Evolutionary conservation across 2,888 invertebrate genomes (phyloP).

Genomic region (Hirtodrosophila confusa): DNA sequence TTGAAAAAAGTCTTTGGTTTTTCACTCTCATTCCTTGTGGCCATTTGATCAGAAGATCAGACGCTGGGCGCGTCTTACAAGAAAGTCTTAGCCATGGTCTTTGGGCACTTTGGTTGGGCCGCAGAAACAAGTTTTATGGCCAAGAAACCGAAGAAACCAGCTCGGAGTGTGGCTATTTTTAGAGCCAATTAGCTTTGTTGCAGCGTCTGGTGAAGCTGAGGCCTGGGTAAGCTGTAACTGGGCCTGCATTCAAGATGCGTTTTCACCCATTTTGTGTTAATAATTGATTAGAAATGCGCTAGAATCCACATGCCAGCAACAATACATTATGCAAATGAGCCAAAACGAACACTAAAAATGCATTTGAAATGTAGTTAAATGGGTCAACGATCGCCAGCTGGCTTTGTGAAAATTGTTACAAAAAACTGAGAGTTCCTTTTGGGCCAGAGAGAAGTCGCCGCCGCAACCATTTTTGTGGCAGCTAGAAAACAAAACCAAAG

Average conservation of each 20-base stretch:
- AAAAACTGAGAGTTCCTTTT: slow-evolving; percentile 8
- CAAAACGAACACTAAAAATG: slow-evolving; percentile 13
- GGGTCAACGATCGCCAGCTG: slow-evolving; percentile 47
- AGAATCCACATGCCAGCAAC: slow-evolving; percentile 1
- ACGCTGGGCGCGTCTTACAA: slow-evolving; percentile 19
- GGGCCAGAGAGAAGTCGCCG: too few species aligned
- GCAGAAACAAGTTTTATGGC: slow-evolving; percentile 57
- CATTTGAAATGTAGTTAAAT: slow-evolving; percentile 59
- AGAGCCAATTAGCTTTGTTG: slow-evolving; percentile 68
- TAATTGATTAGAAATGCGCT: slow-evolving; percentile 63
- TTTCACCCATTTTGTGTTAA: slow-evolving; percentile 56
- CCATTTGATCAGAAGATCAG: slow-evolving; percentile 51
- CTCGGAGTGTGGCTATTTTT: slow-evolving; percentile 65
- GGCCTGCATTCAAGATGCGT: slow-evolving; percentile 43
- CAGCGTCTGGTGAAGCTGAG: slow-evolving; percentile 24
- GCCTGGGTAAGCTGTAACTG: neutral
- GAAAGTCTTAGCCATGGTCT: slow-evolving; percentile 14
- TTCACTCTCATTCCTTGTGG: slow-evolving; percentile 63
- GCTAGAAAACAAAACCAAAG: too few species aligned
- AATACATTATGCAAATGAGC: slow-evolving; percentile 54
- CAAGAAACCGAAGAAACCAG: slow-evolving; percentile 46
- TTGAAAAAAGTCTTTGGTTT: slow-evolving; percentile 30
- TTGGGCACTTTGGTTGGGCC: slow-evolving; percentile 41
- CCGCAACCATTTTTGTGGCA: too few species aligned
- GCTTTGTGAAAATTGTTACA: neutral